These are phyloP conservation scores for Eueremaeus valkanovi DNA, from an alignment of 2,888 invertebrate genomes.

Conservation along the genomic window DNA sequence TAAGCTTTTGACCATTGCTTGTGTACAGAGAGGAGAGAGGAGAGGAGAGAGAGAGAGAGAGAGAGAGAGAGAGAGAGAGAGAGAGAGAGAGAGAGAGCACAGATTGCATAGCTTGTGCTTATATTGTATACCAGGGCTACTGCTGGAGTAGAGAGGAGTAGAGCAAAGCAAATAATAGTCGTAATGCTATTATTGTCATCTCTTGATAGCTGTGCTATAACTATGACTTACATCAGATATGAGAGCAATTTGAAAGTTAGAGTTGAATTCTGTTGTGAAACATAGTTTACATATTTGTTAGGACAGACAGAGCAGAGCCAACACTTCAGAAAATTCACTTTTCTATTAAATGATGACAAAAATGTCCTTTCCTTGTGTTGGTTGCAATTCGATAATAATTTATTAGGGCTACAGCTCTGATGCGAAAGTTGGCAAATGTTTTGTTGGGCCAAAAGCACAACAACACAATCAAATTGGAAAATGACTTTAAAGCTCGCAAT, in stretches of 20 bases:
- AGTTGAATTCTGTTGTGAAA: background rate
- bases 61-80: background rate
- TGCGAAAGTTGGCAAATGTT: slow-evolving; percentile 19
- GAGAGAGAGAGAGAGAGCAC: background rate
- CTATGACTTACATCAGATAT: slow-evolving; percentile 10
- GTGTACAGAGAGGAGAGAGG: too few species aligned
- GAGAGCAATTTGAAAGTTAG: slow-evolving; percentile 12
- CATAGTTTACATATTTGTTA: slow-evolving; percentile 35
- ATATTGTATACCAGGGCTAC: background rate
- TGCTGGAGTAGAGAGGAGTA: background rate
- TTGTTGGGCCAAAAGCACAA: background rate
- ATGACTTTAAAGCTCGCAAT: too few species aligned
- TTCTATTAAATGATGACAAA: slow-evolving; percentile 33
- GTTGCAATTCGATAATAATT: slow-evolving; percentile 36
- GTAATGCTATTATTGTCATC: slow-evolving; percentile 10
- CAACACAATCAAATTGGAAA: slow-evolving; percentile 30
- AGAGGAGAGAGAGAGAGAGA: too few species aligned
- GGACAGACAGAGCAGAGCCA: background rate
- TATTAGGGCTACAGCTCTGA: slow-evolving; percentile 5
- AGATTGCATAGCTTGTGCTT: too few species aligned
- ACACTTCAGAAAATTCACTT: slow-evolving; percentile 33
- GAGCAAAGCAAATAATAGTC: background rate
- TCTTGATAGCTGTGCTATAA: background rate
- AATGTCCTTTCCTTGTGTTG: slow-evolving; percentile 23
- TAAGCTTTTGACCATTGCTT: background rate